Evolutionary conservation across 2,888 invertebrate species (phyloP), one percentile per base, ranked within the genome.

Genomic region (Hetaerina titia): DNA sequence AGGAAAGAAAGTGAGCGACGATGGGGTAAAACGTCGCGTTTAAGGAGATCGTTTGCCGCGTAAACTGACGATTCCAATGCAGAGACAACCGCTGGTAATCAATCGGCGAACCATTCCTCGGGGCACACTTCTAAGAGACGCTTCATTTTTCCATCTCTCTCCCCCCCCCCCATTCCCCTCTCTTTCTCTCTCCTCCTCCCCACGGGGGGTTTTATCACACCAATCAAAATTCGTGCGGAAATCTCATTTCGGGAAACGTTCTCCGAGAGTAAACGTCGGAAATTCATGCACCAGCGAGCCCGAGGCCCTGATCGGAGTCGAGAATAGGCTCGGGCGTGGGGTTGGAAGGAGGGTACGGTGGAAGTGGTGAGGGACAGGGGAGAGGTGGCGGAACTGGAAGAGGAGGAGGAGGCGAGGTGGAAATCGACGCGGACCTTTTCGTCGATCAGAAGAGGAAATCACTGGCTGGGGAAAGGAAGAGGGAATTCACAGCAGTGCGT

Each of bases 201-300:
- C 69, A n/a, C n/a, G 19, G n/a, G 69, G 25, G 31, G 9, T 22
- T 81, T 81, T 81, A 81, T 81, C 81, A 81, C 81, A 81, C 25
- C 81, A 31, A 81, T 81, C 81, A 31, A 81, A 81, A 31, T 6
- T 31, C 31, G 81, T 13, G 9, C 81, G 81, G 81, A 81, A 81
- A 81, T 81, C 81, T 81, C 81, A 81, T 81, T 81, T 81, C 81
- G 81, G 81, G 69, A 69, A 81, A 81, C 31, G 31, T 81, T 13
- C 81, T 69, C 69, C 6, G 6, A 81, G 81, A 81, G 81, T 31
- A 25, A 31, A 31, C 25, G 25, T 81, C 81, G 81, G 81, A 81
- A 81, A 81, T 81, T 81, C 81, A 81, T 81, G 81, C 81, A 81
- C 31, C 81, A 15, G 25, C 81, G 81, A 31, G 81, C 81, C 31